Evolutionary conservation across 1,140 invertebrate genomes (phyloP).

Genomic region (Venustaconcha ellipsiformis): DNA sequence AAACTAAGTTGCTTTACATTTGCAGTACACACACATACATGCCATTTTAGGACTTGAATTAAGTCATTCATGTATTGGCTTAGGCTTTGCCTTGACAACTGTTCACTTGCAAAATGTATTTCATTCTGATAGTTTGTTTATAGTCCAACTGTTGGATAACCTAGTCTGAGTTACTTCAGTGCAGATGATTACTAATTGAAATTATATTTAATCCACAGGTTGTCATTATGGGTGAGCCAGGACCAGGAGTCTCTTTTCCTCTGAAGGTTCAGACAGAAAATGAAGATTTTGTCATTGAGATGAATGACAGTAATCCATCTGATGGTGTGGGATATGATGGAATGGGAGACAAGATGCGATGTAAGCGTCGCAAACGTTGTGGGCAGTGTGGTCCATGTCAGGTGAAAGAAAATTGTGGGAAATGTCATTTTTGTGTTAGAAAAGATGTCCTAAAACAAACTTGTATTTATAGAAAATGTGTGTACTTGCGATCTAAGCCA

Average conservation of each 20-base stretch:
- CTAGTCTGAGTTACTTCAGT: no score
- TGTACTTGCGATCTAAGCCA: constrained; percentile 60
- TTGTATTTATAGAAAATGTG: constrained; percentile 64
- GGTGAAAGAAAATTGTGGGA: constrained; percentile 61
- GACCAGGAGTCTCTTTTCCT: constrained; percentile 32
- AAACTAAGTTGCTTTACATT: no score
- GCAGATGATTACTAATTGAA: no score
- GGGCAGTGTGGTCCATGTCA: constrained; percentile 64
- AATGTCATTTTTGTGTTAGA: constrained; percentile 60
- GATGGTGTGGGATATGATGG: constrained; percentile 17
- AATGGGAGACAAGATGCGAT: constrained; percentile 45
- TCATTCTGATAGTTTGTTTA: no score
- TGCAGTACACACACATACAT: no score
- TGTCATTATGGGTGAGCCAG: no score
- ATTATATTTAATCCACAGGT: no score
- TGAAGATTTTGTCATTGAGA: constrained; percentile 43
- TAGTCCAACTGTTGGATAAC: no score
- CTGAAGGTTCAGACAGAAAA: constrained; percentile 38
- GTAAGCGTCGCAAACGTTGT: constrained; percentile 58
- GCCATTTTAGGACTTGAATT: no score
- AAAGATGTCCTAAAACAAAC: constrained; percentile 62
- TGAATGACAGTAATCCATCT: constrained; percentile 28
- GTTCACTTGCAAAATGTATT: no score
- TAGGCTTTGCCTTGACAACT: no score
- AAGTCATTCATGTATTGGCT: no score